Evolutionary conservation across 2,888 invertebrate species (phyloP), one percentile per base, ranked within the genome.

Genomic region (Plebejus argus): DNA sequence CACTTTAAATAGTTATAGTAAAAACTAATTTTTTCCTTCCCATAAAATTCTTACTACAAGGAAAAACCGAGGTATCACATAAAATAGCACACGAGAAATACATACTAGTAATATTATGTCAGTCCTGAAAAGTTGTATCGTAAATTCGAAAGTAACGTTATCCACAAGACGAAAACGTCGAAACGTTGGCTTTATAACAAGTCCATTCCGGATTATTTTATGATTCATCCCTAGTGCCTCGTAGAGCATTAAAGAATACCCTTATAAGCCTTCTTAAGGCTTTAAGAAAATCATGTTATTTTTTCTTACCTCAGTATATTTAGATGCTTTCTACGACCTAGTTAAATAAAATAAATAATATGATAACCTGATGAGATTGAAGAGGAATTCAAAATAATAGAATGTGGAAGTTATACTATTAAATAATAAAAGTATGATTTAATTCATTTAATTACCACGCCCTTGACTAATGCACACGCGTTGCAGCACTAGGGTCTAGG

Each of bases 111-210:
- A 66, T 33, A 66, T 66, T 66, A 33, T 66, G 66, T 66, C 66
- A 66, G 66, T 15, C 23, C 66, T 66, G 6, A 33, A 45, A 72
- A 74, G 23, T 23, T 23, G 45, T 23, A 49, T 74, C 74, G 53
- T 45, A 49, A 53, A 53, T 49, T 23, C 8, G 18, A 53, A 53
- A 45, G 45, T 23, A 3, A 28, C 15, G 53, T 53, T 53, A 74
- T 74, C 74, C 53, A 1, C 74, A 74, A 74, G 53, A 28, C 20
- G 71, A 74, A 53, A 74, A 53, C 28, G 74, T 74, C 74, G 45
- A 23, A 74, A 74, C 4, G 49, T 74, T 74, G 49, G 18, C 74
- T 74, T 74, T 49, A 74, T 74, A 74, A 74, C 74, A 74, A 72
- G 45, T 74, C 33, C 74, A 53, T 74, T 74, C 53, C 53, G 74